Percentiles rank a stretch among this genome's conserved stretches.
Conservation (phyloP, 2,113 vertebrate species). For the Pelvicachromis taeniatus region DNA sequence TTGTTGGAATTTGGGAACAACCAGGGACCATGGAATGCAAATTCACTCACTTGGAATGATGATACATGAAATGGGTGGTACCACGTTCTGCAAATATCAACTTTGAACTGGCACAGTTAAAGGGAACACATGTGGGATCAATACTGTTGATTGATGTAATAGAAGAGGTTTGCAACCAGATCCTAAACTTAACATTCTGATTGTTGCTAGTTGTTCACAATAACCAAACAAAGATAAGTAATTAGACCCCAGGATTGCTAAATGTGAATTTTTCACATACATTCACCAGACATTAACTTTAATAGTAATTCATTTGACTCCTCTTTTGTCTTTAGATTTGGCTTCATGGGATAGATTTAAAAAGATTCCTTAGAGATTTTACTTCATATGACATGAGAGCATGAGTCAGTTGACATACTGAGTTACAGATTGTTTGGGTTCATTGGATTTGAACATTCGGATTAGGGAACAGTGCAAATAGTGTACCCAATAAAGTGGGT, state of each 20-base stretch:
- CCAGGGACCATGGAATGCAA: background rate
- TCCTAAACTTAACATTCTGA: background rate
- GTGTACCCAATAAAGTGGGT: background rate
- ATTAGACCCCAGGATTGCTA: background rate
- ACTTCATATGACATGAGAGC: background rate
- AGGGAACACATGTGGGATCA: background rate
- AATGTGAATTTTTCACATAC: no score
- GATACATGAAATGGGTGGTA: background rate
- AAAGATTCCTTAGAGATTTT: background rate
- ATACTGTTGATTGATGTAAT: background rate
- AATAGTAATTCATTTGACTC: background rate
- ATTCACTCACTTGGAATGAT: no score
- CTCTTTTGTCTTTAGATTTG: background rate
- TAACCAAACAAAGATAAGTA: background rate
- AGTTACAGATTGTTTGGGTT: background rate
- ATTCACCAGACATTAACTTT: background rate
- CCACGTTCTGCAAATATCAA: background rate
- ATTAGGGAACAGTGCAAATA: no score
- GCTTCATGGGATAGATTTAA: background rate
- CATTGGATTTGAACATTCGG: no score
- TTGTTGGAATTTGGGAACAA: background rate
- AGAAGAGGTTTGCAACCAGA: background rate
- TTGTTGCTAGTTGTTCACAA: background rate
- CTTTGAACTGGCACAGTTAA: background rate
- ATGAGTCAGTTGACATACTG: background rate